Percentiles rank a stretch among this genome's conserved stretches.
These are phyloP conservation scores for Ammospiza nelsoni DNA, from an alignment of 2,113 vertebrate species.

Conservation along the genomic window DNA sequence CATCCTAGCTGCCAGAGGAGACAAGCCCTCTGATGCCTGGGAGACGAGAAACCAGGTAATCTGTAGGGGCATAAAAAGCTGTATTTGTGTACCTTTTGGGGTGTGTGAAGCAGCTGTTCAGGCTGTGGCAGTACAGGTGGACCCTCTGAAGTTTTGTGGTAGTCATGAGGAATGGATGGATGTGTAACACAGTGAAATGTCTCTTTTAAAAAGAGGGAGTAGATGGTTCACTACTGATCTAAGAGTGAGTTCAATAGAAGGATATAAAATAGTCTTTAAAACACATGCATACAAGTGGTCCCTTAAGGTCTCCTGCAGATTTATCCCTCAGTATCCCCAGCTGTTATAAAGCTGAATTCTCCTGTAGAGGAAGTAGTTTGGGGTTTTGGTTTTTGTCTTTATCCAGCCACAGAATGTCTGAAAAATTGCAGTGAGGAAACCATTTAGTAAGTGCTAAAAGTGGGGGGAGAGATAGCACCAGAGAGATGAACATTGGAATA, in stretches of 20 bases:
- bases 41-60: constrained; percentile 76
- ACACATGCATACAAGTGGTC: background rate
- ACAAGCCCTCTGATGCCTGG: constrained; percentile 65
- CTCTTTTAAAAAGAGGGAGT: background rate
- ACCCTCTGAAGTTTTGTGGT: background rate
- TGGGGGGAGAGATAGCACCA: background rate
- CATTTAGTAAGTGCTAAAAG: background rate
- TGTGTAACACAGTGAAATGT: background rate
- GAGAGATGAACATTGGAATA: background rate
- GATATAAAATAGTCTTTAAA: background rate
- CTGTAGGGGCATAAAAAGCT: background rate
- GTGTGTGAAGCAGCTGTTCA: background rate
- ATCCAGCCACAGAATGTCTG: background rate
- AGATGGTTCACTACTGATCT: background rate
- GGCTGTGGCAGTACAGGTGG: background rate
- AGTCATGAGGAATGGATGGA: background rate
- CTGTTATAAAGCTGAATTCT: background rate
- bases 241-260: background rate
- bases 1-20: constrained; percentile 67
- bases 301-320: background rate
- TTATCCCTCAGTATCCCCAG: background rate
- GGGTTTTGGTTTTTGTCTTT: background rate
- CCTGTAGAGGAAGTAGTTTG: background rate
- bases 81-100: background rate
- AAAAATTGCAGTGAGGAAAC: background rate